phyloP scores from a whole-genome alignment of 2,797 vertebrate genomes.

The Amphiprion clarkii region DNA sequence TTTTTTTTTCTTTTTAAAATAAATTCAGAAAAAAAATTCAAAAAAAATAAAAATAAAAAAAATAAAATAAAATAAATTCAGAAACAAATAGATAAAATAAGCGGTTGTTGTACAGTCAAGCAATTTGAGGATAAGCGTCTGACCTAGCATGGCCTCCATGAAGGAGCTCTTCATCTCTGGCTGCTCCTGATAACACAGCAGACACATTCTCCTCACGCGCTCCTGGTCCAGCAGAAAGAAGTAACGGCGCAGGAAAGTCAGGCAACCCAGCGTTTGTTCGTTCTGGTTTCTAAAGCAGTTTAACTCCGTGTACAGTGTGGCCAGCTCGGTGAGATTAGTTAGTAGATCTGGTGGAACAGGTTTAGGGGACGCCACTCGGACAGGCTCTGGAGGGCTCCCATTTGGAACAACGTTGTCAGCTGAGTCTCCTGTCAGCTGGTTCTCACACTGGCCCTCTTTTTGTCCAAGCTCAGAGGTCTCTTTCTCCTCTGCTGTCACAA shows the following conservation, averaged over 20 bases:
- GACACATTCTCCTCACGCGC: slow-evolving; percentile 89
- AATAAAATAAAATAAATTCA: neutral
- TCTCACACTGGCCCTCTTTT: slow-evolving; percentile 34
- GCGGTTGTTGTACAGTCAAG: neutral
- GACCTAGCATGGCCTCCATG: slow-evolving; percentile 91
- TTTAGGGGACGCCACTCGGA: slow-evolving; percentile 82
- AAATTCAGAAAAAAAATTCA: neutral
- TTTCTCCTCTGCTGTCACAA: slow-evolving; percentile 34
- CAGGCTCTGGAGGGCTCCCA: slow-evolving; percentile 51
- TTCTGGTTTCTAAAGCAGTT: slow-evolving; percentile 73
- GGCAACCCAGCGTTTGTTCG: slow-evolving; percentile 42
- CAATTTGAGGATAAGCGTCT: slow-evolving; percentile 29
- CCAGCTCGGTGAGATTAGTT: slow-evolving; percentile 86
- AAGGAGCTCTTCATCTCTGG: slow-evolving; percentile 88
- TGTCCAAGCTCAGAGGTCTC: slow-evolving; percentile 22
- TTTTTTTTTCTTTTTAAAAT: neutral
- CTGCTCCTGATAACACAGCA: slow-evolving; percentile 82
- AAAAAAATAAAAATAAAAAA: too few relatives aligned
- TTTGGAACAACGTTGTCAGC: slow-evolving; percentile 30
- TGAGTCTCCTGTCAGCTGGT: slow-evolving; percentile 24
- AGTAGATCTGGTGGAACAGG: slow-evolving; percentile 81
- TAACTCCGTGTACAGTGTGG: slow-evolving; percentile 91
- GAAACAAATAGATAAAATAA: neutral
- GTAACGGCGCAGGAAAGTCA: slow-evolving; percentile 87
- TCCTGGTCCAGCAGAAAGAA: slow-evolving; percentile 94